phyloP scores from a whole-genome alignment of 2,888 invertebrate genomes.

The Leuctra nigra region DNA sequence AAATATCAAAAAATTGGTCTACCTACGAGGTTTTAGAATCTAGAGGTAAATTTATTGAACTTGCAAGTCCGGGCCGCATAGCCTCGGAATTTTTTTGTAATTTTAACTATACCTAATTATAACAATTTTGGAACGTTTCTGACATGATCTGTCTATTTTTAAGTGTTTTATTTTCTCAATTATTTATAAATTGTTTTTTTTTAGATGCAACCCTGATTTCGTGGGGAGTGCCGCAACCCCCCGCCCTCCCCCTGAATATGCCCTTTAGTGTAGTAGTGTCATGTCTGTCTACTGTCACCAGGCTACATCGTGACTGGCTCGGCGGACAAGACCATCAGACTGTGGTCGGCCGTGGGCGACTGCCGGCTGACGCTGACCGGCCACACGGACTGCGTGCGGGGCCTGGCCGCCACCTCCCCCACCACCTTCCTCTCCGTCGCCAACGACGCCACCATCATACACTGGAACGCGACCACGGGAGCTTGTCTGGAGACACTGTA shows the following conservation, averaged over 20 bases:
- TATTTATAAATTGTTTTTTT: too few species aligned
- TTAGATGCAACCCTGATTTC: too few species aligned
- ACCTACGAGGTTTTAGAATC: too few species aligned
- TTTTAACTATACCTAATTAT: too few species aligned
- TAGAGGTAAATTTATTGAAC: too few species aligned
- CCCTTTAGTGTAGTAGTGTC: neutral
- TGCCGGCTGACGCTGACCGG: conserved; percentile 62
- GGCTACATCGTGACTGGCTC: conserved; percentile 72
- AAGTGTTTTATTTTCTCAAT: too few species aligned
- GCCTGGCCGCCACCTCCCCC: conserved; percentile 60
- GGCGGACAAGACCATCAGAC: conserved; percentile 83
- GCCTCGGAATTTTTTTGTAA: too few species aligned
- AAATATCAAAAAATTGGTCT: too few species aligned
- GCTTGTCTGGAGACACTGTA: conserved; percentile 67
- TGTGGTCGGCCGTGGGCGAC: conserved; percentile 70
- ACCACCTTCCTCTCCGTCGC: conserved; percentile 80
- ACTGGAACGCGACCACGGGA: conserved; percentile 73
- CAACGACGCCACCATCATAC: conserved; percentile 82
- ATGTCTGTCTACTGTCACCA: conserved; percentile 22
- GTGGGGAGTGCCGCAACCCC: neutral
- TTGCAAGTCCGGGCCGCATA: too few species aligned
- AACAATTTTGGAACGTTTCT: too few species aligned
- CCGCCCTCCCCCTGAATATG: too few species aligned
- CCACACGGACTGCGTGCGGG: conserved; percentile 90
- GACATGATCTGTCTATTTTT: too few species aligned